Percentiles rank a stretch among this genome's conserved stretches.
phyloP scores from a whole-genome alignment of 1,140 invertebrate species.

The Drosophila persimilis region DNA sequence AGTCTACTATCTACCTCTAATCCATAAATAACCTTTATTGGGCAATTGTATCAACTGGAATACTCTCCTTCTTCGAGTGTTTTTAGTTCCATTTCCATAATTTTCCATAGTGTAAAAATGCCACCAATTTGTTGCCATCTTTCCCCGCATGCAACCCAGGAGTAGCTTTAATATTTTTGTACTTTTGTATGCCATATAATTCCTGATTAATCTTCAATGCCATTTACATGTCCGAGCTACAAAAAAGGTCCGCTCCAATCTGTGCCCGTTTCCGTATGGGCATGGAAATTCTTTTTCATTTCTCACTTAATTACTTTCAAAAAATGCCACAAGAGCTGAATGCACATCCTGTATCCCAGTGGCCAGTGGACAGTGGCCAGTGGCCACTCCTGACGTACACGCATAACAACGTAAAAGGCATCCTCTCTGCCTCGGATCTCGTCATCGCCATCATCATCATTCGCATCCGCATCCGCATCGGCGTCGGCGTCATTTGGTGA shows the following conservation, averaged over 20 bases:
- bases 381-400: constrained; percentile 21
- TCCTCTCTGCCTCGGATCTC: neutral
- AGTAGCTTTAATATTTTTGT: too few relatives aligned
- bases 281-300: constrained; percentile 1
- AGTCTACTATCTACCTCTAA: too few relatives aligned
- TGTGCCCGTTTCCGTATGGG: neutral
- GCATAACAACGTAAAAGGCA: constrained; percentile 30
- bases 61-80: too few relatives aligned
- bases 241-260: neutral
- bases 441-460: constrained; percentile 31
- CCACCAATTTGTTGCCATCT: too few relatives aligned
- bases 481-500: constrained; percentile 39
- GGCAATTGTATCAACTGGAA: too few relatives aligned
- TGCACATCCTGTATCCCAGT: constrained; percentile 23
- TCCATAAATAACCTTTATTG: too few relatives aligned
- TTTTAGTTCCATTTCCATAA: too few relatives aligned
- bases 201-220: too few relatives aligned
- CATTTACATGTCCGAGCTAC: neutral
- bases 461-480: constrained; percentile 8
- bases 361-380: constrained; percentile 17
- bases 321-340: constrained; percentile 50
- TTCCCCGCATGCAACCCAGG: too few relatives aligned
- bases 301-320: constrained; percentile 56
- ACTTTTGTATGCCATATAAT: too few relatives aligned
- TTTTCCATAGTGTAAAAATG: too few relatives aligned